Evolutionary conservation across 2,797 vertebrate species (phyloP), one percentile per base, ranked within the genome.

Genomic region (Mormyrops boulengeri): DNA sequence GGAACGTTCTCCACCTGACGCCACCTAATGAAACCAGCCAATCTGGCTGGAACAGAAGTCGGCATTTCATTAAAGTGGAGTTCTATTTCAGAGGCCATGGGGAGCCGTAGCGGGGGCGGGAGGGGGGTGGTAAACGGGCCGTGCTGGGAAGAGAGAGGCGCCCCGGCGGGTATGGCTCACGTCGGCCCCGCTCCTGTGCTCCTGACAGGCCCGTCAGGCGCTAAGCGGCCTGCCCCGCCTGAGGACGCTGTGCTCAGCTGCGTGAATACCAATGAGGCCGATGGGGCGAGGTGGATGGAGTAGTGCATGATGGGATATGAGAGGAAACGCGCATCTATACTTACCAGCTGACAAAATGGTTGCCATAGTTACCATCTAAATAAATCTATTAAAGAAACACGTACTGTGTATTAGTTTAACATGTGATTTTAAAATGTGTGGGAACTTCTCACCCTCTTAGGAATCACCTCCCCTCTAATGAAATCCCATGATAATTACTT

Each of bases 11-110:
- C 95, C 95, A 97, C 95, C 95, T 97, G 95, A 95, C 93, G 66
- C 30, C 66, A 69, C 93, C 92, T 94, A 87, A 87, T 87, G 91
- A 95, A 97, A 96, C 94, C 93, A 93, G 94, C 93, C 93, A 96
- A 95, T 96, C 96, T 96, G 92, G 91, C 89, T 94, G 92, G 94
- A 94, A 95, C 90, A 92, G 91, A 94, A 94, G 91, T 93, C 90
- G 19, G 49, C 95, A 94, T 93, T 91, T 91, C 92, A 91, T 93
- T 52, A 47, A 92, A 94, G 92, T 89, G 89, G 93, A 94, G 92
- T 93, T 94, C 92, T 92, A 93, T 93, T 95, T 96, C 85, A 92
- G 93, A 95, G 91, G 80, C 89, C 89, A 90, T 92, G 88, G 93
- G 93, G 91, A 88, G 88, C 84, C 89, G 73, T 87, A 89, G n/a